These are phyloP conservation scores for Meganola albula DNA, from an alignment of 2,888 invertebrate genomes.

Conservation along the genomic window DNA sequence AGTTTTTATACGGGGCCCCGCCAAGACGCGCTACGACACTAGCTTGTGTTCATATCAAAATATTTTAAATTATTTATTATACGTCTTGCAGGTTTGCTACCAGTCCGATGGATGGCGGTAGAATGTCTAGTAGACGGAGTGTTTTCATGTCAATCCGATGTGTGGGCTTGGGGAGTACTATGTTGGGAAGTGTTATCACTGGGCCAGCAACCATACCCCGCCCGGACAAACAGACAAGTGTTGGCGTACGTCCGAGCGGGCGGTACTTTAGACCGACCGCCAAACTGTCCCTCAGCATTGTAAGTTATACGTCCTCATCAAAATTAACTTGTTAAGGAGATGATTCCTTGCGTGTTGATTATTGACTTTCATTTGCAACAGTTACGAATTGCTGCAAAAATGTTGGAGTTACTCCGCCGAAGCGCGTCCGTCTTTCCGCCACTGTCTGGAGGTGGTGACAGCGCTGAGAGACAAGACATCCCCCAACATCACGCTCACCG, in stretches of 20 bases:
- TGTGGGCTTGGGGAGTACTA: constrained; percentile 96
- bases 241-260: constrained; percentile 92
- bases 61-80: no score
- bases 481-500: constrained; percentile 49
- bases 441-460: constrained; percentile 82
- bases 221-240: constrained; percentile 94
- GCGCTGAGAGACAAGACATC: constrained; percentile 55
- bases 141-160: constrained; percentile 97
- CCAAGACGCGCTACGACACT: no score
- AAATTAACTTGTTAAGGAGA: neutral
- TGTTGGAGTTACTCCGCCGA: constrained; percentile 93
- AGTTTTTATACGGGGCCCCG: no score
- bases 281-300: constrained; percentile 89
- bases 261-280: constrained; percentile 88
- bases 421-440: constrained; percentile 90
- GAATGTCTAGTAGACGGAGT: constrained; percentile 97
- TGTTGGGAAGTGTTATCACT: constrained; percentile 98
- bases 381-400: constrained; percentile 89
- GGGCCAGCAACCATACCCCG: constrained; percentile 98
- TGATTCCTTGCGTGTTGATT: neutral
- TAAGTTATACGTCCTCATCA: no score
- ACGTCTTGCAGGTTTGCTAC: constrained; percentile 83
- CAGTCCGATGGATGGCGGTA: constrained; percentile 99
- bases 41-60: no score
- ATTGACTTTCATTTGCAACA: constrained; percentile 43